phyloP scores from a whole-genome alignment of 2,113 vertebrate species.

The Gobio gobio region DNA sequence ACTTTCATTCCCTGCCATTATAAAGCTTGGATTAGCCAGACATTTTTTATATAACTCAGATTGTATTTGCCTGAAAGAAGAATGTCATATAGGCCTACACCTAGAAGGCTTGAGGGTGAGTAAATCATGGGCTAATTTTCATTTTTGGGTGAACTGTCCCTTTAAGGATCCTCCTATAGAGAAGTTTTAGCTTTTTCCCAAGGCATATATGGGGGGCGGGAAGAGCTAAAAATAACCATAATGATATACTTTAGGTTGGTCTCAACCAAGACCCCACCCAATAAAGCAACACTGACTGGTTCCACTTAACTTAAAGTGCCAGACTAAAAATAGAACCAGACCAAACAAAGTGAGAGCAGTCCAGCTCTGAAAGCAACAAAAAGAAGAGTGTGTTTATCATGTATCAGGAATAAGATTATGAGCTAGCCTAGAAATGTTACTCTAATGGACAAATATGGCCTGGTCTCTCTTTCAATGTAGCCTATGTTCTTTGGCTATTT shows the following conservation, averaged over 20 bases:
- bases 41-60: too few species aligned
- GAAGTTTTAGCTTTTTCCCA: neutral
- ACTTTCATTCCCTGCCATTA: too few species aligned
- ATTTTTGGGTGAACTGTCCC: too few species aligned
- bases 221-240: slow-evolving; percentile 29
- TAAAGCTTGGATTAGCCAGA: too few species aligned
- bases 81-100: too few species aligned
- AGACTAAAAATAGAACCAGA: slow-evolving; percentile 11
- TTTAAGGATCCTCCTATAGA: neutral
- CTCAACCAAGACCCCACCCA: neutral
- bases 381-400: neutral
- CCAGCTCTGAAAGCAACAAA: neutral
- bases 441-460: too few species aligned
- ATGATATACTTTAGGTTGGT: slow-evolving; percentile 16
- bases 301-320: slow-evolving; percentile 23
- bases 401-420: neutral
- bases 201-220: neutral
- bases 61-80: too few species aligned
- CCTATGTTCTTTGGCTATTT: too few species aligned
- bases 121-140: too few species aligned
- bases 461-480: too few species aligned
- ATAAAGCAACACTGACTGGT: slow-evolving; percentile 3
- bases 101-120: too few species aligned
- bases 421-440: too few species aligned
- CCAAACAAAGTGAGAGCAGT: neutral